These are phyloP conservation scores for Trogon surrucura DNA, from an alignment of 2,113 vertebrate genomes.

Conservation along the genomic window DNA sequence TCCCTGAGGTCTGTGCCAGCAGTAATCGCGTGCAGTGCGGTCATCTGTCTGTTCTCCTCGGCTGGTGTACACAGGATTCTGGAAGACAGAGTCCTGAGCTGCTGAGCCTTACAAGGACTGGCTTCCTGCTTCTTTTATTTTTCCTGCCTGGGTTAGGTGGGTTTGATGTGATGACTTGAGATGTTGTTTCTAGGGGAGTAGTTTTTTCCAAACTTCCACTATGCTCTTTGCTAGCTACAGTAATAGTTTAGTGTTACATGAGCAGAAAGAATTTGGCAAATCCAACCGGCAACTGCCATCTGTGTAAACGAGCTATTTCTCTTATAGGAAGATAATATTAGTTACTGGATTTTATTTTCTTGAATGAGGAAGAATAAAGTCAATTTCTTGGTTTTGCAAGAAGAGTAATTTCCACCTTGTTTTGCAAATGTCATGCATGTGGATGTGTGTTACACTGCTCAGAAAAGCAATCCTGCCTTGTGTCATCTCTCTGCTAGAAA, in stretches of 20 bases:
- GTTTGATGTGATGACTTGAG: not conserved
- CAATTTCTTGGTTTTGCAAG: not conserved
- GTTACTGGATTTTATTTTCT: not conserved
- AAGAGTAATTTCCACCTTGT: not conserved
- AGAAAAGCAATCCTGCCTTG: not conserved
- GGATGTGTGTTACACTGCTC: not conserved
- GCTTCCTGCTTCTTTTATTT: not conserved
- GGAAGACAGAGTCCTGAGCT: not conserved
- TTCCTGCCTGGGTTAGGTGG: not conserved
- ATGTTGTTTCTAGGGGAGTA: not conserved
- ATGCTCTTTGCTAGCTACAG: not conserved
- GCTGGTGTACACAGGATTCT: fast-evolving
- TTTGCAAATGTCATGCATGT: not conserved
- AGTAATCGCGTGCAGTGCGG: fast-evolving
- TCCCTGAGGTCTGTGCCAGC: not conserved
- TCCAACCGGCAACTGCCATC: not conserved
- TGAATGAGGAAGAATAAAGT: not conserved
- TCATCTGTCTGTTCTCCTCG: fast-evolving
- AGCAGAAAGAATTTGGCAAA: not conserved
- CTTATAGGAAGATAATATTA: not conserved
- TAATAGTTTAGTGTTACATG: not conserved
- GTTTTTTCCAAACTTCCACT: not conserved
- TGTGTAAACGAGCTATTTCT: not conserved
- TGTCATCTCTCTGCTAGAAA: not conserved
- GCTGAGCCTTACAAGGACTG: not conserved